Evolutionary conservation across 2,797 vertebrate species (phyloP).

Genomic region (Paramormyrops hopkinsi): DNA sequence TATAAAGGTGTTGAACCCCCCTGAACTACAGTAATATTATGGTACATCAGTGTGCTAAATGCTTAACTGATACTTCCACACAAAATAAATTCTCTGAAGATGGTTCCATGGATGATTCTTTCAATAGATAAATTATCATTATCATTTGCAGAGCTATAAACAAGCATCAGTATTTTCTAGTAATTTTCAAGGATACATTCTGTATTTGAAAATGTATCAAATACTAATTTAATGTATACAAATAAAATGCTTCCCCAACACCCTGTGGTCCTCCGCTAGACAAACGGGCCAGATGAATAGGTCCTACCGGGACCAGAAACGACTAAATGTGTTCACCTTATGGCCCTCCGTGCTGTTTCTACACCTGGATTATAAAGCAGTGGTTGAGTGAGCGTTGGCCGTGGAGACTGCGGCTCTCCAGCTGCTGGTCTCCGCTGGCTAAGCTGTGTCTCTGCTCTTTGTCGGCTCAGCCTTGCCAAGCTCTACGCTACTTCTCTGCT

Average conservation of each 20-base stretch:
- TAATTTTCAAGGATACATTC: constrained; percentile 24
- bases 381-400: not conserved
- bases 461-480: not conserved
- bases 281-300: not conserved
- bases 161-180: constrained; percentile 33
- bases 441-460: not conserved
- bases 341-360: not conserved
- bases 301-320: not conserved
- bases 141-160: constrained; percentile 36
- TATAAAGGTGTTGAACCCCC: not conserved
- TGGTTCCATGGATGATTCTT: constrained; percentile 27
- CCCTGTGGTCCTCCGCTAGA: not conserved
- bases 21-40: constrained; percentile 21
- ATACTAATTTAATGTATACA: not conserved
- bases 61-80: constrained; percentile 35
- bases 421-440: not conserved
- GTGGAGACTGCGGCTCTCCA: not conserved
- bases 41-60: constrained; percentile 38
- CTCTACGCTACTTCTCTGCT: not conserved
- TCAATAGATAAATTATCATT: constrained; percentile 38
- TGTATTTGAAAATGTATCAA: not conserved
- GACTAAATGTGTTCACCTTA: not conserved
- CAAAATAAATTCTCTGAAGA: constrained; percentile 34
- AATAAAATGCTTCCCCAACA: not conserved
- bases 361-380: not conserved